Conservation (phyloP, 2,113 vertebrate genomes). For the Indicator indicator region DNA sequence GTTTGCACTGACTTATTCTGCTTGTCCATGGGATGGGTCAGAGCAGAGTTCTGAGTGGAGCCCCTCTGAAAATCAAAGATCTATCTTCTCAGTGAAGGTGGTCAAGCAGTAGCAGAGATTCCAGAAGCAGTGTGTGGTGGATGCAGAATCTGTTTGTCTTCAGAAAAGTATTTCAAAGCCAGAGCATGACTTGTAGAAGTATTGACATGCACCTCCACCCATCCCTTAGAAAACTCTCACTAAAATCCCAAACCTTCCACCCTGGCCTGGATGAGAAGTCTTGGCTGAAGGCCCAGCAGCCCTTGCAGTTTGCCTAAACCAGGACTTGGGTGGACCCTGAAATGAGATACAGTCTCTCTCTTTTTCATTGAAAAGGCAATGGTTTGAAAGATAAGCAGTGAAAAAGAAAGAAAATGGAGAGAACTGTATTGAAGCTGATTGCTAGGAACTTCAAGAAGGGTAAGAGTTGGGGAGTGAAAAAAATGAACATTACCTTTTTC, state of each 20-base stretch:
- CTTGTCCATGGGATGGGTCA: neutral
- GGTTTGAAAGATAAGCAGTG: neutral
- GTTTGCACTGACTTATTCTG: neutral
- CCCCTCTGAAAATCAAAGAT: neutral
- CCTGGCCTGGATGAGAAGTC: neutral
- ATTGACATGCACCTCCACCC: neutral
- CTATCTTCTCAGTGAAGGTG: neutral
- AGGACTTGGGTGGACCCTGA: conserved; percentile 36
- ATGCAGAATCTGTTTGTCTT: neutral
- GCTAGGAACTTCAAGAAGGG: neutral
- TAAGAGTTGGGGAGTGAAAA: neutral
- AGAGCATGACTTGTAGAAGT: neutral
- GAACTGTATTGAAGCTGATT: neutral
- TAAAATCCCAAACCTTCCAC: conserved; percentile 12
- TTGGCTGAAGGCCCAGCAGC: conserved; percentile 21
- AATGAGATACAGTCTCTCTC: conserved; percentile 14
- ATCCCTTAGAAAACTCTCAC: conserved; percentile 1
- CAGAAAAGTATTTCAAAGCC: neutral
- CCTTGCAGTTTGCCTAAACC: neutral
- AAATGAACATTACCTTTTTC: neutral
- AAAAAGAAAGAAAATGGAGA: neutral
- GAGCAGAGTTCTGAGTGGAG: neutral
- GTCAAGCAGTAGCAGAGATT: neutral
- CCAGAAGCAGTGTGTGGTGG: neutral
- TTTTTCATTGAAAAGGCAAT: neutral